Conservation (phyloP, 30 jellyfish, hydroid and myxozoan species). For the Turritopsis dohrnii region DNA sequence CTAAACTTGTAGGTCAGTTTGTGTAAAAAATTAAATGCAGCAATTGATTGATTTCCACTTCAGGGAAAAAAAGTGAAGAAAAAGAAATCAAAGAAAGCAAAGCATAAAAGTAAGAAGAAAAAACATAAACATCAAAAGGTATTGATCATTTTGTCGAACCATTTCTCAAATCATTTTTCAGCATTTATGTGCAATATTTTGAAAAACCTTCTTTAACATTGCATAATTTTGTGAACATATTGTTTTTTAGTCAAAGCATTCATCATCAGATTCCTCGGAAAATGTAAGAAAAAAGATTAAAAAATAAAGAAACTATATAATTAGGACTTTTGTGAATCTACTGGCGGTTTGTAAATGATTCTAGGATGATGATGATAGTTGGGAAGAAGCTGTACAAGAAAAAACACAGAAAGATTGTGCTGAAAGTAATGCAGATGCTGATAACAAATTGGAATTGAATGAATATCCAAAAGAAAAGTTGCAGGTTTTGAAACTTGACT, state of each 20-base stretch:
- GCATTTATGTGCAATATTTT: too few species aligned
- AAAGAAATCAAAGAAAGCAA: constrained; percentile 14
- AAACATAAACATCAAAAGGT: constrained; percentile 11
- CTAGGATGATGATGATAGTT: not conserved
- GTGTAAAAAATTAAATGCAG: not conserved
- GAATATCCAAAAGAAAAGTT: not conserved
- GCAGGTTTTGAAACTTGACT: not conserved
- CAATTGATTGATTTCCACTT: not conserved
- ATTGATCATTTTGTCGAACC: not conserved
- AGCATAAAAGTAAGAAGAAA: not conserved
- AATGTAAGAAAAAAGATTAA: not conserved
- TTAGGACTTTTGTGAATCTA: not conserved
- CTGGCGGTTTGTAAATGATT: not conserved
- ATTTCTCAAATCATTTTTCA: not conserved
- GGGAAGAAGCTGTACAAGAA: constrained; percentile 18
- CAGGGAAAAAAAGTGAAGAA: not conserved
- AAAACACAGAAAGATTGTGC: not conserved
- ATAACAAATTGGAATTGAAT: not conserved
- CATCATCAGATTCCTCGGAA: not conserved
- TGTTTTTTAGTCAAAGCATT: not conserved
- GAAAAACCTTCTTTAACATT: too few species aligned
- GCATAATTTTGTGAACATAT: not conserved
- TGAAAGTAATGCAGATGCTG: not conserved
- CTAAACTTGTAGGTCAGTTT: not conserved
- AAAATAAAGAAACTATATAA: not conserved